A percentile compares a stretch with the other conserved stretches of the same genome.
Conservation (phyloP, 2,113 vertebrate genomes). For the Entelurus aequoreus region DNA sequence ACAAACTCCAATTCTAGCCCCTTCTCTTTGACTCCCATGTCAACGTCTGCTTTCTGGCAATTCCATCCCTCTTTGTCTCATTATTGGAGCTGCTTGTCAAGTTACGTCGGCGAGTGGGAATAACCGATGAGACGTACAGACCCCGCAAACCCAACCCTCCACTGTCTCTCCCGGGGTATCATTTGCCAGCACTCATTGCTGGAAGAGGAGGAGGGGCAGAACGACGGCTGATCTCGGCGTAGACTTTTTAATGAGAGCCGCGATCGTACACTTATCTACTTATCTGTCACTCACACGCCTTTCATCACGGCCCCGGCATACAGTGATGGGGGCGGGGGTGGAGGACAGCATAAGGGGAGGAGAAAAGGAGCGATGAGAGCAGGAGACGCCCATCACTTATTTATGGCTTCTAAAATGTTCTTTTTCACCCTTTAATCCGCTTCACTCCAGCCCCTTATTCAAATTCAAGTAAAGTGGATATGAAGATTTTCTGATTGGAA, state of each 20-base stretch:
- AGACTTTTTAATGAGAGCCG: constrained; percentile 62
- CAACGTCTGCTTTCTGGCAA: constrained; percentile 50
- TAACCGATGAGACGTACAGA: constrained; percentile 53
- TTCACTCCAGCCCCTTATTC: background rate
- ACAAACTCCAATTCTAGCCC: constrained; percentile 30
- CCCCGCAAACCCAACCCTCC: constrained; percentile 16
- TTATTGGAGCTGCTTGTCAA: constrained; percentile 56
- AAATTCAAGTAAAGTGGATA: constrained; percentile 13
- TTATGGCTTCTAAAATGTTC: constrained; percentile 44
- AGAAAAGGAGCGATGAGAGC: background rate
- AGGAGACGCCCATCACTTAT: constrained; percentile 47
- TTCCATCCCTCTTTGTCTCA: constrained; percentile 53
- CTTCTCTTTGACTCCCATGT: constrained; percentile 41
- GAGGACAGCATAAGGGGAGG: constrained; percentile 6
- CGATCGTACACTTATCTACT: constrained; percentile 56
- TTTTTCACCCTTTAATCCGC: background rate
- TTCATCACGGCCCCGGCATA: constrained; percentile 37
- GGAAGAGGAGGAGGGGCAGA: constrained; percentile 31
- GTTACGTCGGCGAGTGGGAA: constrained; percentile 59
- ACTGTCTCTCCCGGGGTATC: constrained; percentile 49
- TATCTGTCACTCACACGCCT: constrained; percentile 62
- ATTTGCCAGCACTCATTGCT: constrained; percentile 35
- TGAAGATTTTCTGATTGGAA: constrained; percentile 8
- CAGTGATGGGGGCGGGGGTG: constrained; percentile 12
- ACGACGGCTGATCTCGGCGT: constrained; percentile 39